These are phyloP conservation scores for Thunnus maccoyii DNA, from an alignment of 2,113 vertebrate species.

Conservation along the genomic window DNA sequence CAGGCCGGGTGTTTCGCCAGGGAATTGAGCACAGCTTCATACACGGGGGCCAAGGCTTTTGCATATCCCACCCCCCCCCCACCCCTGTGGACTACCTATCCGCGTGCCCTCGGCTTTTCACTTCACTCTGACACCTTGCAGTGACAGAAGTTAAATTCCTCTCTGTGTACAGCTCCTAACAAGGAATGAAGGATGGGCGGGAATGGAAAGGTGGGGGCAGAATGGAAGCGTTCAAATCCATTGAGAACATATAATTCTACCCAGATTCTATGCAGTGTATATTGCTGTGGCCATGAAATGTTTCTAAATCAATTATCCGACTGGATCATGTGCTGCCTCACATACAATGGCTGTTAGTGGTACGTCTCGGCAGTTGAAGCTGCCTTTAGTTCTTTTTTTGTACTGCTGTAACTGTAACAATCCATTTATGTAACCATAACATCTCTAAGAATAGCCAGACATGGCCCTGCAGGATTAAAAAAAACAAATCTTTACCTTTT, in stretches of 20 bases:
- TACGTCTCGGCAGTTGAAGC: conserved; percentile 6
- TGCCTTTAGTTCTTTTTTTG: conserved; percentile 20
- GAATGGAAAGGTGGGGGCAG: background rate
- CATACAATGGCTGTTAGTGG: background rate
- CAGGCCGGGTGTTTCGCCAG: conserved; percentile 45
- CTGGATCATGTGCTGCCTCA: background rate
- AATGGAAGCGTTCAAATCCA: conserved; percentile 12
- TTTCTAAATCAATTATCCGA: conserved; percentile 26
- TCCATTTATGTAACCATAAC: conserved; percentile 28
- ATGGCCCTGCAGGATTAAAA: conserved; percentile 6
- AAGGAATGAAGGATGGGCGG: background rate
- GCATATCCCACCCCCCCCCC: background rate
- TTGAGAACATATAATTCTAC: background rate
- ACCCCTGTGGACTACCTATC: background rate
- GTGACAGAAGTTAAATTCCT: conserved; percentile 50
- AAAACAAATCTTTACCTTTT: conserved; percentile 51
- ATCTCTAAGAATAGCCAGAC: conserved; percentile 33
- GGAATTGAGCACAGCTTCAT: conserved; percentile 39
- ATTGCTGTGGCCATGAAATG: background rate
- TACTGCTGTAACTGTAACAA: conserved; percentile 33
- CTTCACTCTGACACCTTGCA: conserved; percentile 38
- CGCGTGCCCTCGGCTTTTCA: conserved; percentile 9
- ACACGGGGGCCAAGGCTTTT: conserved; percentile 8
- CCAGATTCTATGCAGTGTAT: background rate
- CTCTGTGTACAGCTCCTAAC: background rate